Evolutionary conservation across 2,113 vertebrate species (phyloP), one percentile per base, ranked within the genome.

Genomic region (Cebus imitator): DNA sequence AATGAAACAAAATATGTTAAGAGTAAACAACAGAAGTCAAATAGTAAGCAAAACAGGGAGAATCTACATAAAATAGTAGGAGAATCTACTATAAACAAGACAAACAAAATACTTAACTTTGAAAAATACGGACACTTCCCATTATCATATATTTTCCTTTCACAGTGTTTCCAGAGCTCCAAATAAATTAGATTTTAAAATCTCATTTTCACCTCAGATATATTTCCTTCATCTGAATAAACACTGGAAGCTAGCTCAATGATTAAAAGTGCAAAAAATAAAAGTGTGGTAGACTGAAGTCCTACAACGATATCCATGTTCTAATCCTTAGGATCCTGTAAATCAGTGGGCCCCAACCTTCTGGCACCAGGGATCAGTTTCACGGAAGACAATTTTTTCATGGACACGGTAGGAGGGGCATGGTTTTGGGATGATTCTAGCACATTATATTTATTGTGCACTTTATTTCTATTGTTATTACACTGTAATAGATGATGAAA

Each of bases 201-300:
- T 88, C 75, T 96, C 58, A 80, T 81, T 95, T 94, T 90, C 30
- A 92, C 35, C 66, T 88, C 52, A 87, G 45, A 83, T 27, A 64
- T 25, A 45, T 25, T 93, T 85, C 37, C 58, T 83, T 91, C 23
- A 45, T 79, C 82, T 86, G 55, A 82, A 45, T 27, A 73, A 61
- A 66, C 16, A 25, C 16, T 72, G 30, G 25, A 61, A 87, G 11
- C 79, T 25, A 82, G 58, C 14, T 81, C 45, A 72, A 5, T 84
- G 45, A 95, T 76, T 43, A 50, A 61, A 94, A 27, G 40, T 40
- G 6, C 17, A 48, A 94, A 73, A 43, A 78, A 70, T 6, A 23
- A 37, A 82, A 87, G 20, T 70, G 8, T 48, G 18, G 0, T 75
- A 79, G 20, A 10, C 18, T n/a, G 66, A 68, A 82, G 25, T 25